A percentile compares a stretch with the other conserved stretches of the same genome.
Evolutionary conservation across 2,797 vertebrate genomes (phyloP).

Genomic region (Chrysocyon brachyurus): DNA sequence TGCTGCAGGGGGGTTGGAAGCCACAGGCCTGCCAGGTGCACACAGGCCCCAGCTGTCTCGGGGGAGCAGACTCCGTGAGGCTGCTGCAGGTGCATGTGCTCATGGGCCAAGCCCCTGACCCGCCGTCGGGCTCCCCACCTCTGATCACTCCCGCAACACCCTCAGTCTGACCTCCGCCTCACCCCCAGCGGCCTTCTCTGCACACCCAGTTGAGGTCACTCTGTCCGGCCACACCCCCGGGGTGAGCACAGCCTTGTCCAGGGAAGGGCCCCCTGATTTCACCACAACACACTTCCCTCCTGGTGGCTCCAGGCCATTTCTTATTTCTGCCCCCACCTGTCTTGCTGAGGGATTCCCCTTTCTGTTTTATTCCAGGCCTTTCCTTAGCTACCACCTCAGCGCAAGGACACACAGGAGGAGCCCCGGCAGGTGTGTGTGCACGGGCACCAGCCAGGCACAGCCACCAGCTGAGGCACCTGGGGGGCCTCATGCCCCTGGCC

Average conservation of each 20-base stretch:
- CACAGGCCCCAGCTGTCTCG: background rate
- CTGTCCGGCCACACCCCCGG: background rate
- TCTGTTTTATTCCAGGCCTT: background rate
- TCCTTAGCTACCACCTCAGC: background rate
- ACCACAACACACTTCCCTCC: background rate
- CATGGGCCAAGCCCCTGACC: accelerated
- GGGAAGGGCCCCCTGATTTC: background rate
- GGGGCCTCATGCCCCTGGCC: too few relatives aligned
- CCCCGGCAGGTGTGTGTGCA: accelerated
- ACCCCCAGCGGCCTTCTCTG: background rate
- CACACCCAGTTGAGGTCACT: background rate
- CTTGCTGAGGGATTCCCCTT: background rate
- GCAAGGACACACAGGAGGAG: too few relatives aligned
- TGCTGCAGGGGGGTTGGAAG: too few relatives aligned
- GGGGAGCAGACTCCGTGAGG: accelerated
- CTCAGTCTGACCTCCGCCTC: background rate
- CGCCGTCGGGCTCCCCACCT: accelerated
- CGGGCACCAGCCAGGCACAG: background rate
- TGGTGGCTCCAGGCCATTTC: background rate
- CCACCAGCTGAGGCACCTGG: background rate
- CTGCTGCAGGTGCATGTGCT: accelerated
- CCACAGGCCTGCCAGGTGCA: background rate
- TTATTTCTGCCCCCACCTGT: background rate
- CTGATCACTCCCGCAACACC: accelerated
- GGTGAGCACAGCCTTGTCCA: background rate